phyloP scores from a whole-genome alignment of 2,888 invertebrate genomes.

The Cephus runcator region DNA sequence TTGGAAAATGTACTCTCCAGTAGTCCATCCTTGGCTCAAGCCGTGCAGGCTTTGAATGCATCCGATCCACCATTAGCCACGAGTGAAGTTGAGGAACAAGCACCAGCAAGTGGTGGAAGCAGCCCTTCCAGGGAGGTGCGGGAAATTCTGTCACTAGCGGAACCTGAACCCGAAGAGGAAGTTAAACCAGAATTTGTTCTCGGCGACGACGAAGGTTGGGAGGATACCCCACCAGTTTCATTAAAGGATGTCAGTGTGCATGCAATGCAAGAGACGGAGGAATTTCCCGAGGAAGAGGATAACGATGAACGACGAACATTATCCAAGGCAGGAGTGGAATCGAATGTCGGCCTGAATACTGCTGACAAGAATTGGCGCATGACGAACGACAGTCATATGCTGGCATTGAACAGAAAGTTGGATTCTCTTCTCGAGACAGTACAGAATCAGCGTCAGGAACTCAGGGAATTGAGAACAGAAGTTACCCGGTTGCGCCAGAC shows the following conservation, averaged over 20 bases:
- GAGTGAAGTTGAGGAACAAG: conserved; percentile 54
- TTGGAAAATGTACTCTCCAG: conserved; percentile 49
- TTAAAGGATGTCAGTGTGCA: conserved; percentile 55
- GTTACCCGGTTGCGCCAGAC: conserved; percentile 44
- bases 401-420: conserved; percentile 49
- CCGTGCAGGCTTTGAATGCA: conserved; percentile 51
- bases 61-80: conserved; percentile 53
- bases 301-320: conserved; percentile 31
- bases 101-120: conserved; percentile 81
- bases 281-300: conserved; percentile 36
- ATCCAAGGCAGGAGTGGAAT: conserved; percentile 27
- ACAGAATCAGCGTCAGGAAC: conserved; percentile 55
- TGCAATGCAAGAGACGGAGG: conserved; percentile 35
- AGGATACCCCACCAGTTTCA: conserved; percentile 63
- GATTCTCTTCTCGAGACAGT: conserved; percentile 51
- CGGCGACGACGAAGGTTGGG: conserved; percentile 60
- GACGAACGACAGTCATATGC: conserved; percentile 37
- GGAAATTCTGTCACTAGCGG: conserved; percentile 82
- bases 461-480: conserved; percentile 52
- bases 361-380: conserved; percentile 38
- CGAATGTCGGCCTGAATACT: conserved; percentile 18
- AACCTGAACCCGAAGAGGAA: conserved; percentile 51
- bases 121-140: conserved; percentile 92
- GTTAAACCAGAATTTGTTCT: conserved; percentile 41
- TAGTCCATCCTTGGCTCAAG: conserved; percentile 55